phyloP scores from a whole-genome alignment of 2,113 vertebrate species.

The Erythrocercus mccallii region DNA sequence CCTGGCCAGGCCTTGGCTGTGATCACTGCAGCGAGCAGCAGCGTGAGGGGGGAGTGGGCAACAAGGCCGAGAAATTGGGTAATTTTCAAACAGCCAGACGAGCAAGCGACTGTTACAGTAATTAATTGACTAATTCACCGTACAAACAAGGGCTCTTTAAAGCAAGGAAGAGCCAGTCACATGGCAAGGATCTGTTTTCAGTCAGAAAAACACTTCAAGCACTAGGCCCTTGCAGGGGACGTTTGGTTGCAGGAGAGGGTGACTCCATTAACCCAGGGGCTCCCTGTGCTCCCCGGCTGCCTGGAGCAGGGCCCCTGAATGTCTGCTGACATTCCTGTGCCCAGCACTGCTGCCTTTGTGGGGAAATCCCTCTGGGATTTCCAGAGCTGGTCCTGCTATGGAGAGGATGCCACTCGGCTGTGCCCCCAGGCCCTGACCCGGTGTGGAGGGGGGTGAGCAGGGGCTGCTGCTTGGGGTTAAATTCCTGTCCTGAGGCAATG shows the following conservation, averaged over 20 bases:
- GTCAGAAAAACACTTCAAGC: conserved; percentile 46
- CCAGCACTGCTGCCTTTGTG: rapidly evolving
- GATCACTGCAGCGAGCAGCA: not conserved
- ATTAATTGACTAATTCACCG: conserved; percentile 75
- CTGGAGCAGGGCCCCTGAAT: not conserved
- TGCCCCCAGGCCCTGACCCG: not conserved
- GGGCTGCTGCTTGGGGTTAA: not conserved
- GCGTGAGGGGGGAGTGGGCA: not conserved
- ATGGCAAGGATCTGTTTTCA: conserved; percentile 67
- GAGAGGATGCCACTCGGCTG: not conserved
- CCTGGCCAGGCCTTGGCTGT: not conserved
- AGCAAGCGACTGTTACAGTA: conserved; percentile 67
- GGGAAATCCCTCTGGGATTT: not conserved
- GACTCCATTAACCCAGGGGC: not conserved
- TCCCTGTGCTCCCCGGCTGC: not conserved
- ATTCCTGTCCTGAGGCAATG: not conserved
- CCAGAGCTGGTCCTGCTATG: not conserved
- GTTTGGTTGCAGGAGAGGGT: not conserved
- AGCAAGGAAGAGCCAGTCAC: conserved; percentile 55
- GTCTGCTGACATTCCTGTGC: not conserved
- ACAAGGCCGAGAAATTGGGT: conserved; percentile 50
- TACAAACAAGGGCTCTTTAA: conserved; percentile 72
- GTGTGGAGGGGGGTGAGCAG: rapidly evolving
- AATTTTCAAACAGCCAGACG: conserved; percentile 53
- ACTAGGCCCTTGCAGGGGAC: conserved; percentile 16